Evolutionary conservation across 1,140 invertebrate genomes (phyloP).

Genomic region (Drosophila navojoa): DNA sequence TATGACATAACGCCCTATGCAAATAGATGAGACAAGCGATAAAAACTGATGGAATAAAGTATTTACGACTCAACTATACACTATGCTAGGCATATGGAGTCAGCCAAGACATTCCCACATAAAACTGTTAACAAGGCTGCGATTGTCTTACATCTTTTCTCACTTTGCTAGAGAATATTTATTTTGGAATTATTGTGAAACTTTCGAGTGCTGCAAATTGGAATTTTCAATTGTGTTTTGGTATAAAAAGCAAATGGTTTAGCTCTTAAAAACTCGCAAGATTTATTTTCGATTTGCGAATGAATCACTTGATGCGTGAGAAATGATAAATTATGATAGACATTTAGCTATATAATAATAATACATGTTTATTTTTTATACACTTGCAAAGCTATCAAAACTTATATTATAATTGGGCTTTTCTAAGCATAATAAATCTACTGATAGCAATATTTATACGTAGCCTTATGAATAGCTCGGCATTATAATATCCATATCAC

Average conservation of each 20-base stretch:
- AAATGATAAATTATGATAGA: no score
- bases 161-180: background rate
- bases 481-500: background rate
- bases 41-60: background rate
- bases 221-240: no score
- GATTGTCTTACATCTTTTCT: background rate
- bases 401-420: no score
- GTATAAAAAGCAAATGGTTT: no score
- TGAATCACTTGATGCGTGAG: no score
- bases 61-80: background rate
- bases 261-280: no score
- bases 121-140: background rate
- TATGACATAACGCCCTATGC: constrained; percentile 3
- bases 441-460: background rate
- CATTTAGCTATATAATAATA: no score
- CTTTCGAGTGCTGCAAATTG: no score
- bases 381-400: no score
- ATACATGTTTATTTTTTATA: no score
- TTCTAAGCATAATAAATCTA: no score
- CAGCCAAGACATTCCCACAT: background rate
- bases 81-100: background rate
- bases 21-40: background rate
- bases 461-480: background rate
- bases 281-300: no score
- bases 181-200: background rate